phyloP scores from a whole-genome alignment of 2,113 vertebrate species.

The Fukomys damarensis region DNA sequence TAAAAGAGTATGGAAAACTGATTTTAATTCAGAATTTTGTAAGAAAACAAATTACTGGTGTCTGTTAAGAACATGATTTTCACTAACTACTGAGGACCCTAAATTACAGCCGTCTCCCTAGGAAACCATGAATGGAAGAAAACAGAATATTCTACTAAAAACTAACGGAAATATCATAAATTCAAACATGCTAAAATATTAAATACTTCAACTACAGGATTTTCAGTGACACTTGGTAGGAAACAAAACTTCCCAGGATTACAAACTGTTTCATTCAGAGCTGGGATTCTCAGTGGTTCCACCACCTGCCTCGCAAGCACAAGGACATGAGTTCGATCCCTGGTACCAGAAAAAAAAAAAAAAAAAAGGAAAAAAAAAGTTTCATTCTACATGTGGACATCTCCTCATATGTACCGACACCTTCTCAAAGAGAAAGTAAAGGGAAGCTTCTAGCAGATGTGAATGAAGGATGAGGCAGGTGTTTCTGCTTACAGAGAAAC shows the following conservation, averaged over 20 bases:
- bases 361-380: no score
- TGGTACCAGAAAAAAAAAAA: no score
- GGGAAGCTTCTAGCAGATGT: neutral
- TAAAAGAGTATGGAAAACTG: neutral
- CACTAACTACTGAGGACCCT: neutral
- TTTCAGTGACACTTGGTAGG: neutral
- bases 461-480: neutral
- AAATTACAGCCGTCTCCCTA: neutral
- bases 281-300: no score
- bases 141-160: neutral
- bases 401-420: neutral
- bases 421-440: neutral
- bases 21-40: neutral
- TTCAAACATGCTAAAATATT: neutral
- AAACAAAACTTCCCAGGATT: neutral
- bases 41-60: conserved; percentile 11
- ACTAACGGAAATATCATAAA: neutral
- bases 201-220: neutral
- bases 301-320: no score
- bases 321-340: no score
- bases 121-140: neutral
- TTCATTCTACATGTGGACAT: neutral
- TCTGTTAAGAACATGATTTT: neutral
- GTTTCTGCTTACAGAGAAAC: neutral
- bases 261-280: neutral